Evolutionary conservation across 2,113 vertebrate species (phyloP), one percentile per base, ranked within the genome.

Genomic region (Dasypus novemcinctus): DNA sequence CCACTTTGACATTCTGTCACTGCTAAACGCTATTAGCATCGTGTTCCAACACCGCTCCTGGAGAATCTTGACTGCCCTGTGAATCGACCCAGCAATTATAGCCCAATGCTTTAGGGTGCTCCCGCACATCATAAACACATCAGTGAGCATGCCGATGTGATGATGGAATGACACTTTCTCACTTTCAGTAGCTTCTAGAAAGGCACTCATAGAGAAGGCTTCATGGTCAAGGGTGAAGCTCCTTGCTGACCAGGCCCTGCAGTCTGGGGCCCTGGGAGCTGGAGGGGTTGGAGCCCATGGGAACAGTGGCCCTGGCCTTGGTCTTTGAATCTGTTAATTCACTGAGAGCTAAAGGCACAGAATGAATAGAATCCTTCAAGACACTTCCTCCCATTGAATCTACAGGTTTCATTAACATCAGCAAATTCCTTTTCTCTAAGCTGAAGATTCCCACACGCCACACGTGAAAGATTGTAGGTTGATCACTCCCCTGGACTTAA

Each of bases 101-200:
- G 91, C 93, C 74, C 95, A 97, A 97, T 95, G 94, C 61, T 84
- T 81, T 91, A 97, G 97, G 96, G 97, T 92, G 78, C 74, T 96
- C 90, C 80, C 96, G 84, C 92, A 85, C 68, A 90, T 98, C 97
- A 96, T 95, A 97, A 98, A 97, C 97, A 90, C 97, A 97, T 98
- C 98, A 97, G 79, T 96, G 81, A 61, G 80, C 92, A 95, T 97
- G 92, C 66, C 79, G 96, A 46, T 86, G 82, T 4, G 7, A 93
- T 98, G 95, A 96, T 93, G 63, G 85, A 97, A 98, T 98, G 97
- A 98, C 76, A 95, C 96, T 97, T 97, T 96, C 94, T 97, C 93
- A 95, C 74, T 98, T 97, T 97, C 95, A 97, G 93, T 87, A 0
- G 25, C 94, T 97, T 97, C 96, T 93, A 96, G 95, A 98, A 97